Evolutionary conservation across 2,113 vertebrate species (phyloP), one percentile per base, ranked within the genome.

Genomic region (Conger conger): DNA sequence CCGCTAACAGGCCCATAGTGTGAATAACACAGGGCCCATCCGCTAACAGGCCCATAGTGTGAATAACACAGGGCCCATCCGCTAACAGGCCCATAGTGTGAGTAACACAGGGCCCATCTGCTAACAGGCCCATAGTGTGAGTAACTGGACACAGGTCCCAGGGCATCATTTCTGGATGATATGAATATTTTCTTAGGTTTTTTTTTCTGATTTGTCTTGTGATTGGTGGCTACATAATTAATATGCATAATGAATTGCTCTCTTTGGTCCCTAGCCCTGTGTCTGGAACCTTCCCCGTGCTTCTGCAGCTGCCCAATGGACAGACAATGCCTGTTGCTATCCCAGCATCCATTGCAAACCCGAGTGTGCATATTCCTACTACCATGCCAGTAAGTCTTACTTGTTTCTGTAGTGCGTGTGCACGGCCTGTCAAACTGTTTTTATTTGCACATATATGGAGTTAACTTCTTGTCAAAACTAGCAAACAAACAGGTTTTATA

Each of bases 291-390:
- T 98, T 99, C 95, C 98, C 98, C 85, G 96, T 99, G 92, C 96
- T 99, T 83, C 96, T 99, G 93, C 98, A 99, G 96, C 97, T 99
- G 92, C 97, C 97, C 91, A 99, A 99, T 89, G 97, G 98, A 94
- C 98, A 99, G 93, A 98, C 98, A 90, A 97, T 99, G 98, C 98
- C 98, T 89, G 96, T 99, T 87, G 96, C 98, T 91, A 97, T 99
- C 94, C 97, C 98, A 92, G 97, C 98, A 83, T 96, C 98, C 92
- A 98, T 99, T 93, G 97, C 98, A 94, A 98, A 96, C 95, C 97
- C 98, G 92, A 98, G 96, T 94, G 96, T 98, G 89, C 98, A 98
- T 94, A 98, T 99, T 93, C 98, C 97, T 93, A 94, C 98, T 92
- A 94, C 97, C 94, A 97, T 98, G 93, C 98, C 98, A 93, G 98